phyloP scores from a whole-genome alignment of 2,888 invertebrate genomes.

The Oegoconia quadripuncta region DNA sequence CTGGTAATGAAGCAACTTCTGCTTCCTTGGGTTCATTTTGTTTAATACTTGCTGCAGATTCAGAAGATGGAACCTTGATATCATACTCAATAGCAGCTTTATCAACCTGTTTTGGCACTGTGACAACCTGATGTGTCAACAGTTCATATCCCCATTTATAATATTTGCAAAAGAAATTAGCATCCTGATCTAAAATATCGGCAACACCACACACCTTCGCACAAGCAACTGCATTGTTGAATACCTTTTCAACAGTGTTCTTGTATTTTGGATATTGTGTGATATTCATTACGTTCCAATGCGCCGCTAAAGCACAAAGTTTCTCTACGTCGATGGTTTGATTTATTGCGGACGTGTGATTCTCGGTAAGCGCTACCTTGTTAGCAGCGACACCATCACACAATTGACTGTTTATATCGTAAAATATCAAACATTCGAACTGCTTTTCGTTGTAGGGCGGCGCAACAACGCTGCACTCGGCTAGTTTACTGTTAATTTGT shows the following conservation, averaged over 20 bases:
- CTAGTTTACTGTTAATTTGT: conserved; percentile 38
- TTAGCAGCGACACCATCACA: conserved; percentile 37
- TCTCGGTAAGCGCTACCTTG: conserved; percentile 34
- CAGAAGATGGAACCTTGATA: background rate
- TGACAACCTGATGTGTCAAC: conserved; percentile 25
- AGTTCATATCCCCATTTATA: conserved; percentile 53
- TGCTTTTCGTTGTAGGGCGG: conserved; percentile 36
- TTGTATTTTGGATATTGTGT: conserved; percentile 34
- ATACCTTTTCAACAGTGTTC: conserved; percentile 31
- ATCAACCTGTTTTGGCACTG: conserved; percentile 12
- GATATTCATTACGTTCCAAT: conserved; percentile 47
- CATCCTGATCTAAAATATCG: conserved; percentile 38
- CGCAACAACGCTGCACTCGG: conserved; percentile 38
- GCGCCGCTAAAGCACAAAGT: conserved; percentile 42
- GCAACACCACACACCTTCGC: conserved; percentile 46
- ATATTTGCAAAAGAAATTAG: conserved; percentile 61
- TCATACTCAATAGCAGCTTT: conserved; percentile 6
- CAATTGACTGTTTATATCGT: conserved; percentile 58
- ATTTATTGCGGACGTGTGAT: conserved; percentile 34
- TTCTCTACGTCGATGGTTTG: conserved; percentile 36
- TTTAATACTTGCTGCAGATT: conserved; percentile 5
- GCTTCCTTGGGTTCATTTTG: conserved; percentile 3
- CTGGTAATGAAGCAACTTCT: conserved; percentile 1
- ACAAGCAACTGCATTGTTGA: conserved; percentile 38
- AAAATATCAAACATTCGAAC: conserved; percentile 59